Evolutionary conservation across 2,888 invertebrate genomes (phyloP), one percentile per base, ranked within the genome.

Genomic region (Plebejus melissa): DNA sequence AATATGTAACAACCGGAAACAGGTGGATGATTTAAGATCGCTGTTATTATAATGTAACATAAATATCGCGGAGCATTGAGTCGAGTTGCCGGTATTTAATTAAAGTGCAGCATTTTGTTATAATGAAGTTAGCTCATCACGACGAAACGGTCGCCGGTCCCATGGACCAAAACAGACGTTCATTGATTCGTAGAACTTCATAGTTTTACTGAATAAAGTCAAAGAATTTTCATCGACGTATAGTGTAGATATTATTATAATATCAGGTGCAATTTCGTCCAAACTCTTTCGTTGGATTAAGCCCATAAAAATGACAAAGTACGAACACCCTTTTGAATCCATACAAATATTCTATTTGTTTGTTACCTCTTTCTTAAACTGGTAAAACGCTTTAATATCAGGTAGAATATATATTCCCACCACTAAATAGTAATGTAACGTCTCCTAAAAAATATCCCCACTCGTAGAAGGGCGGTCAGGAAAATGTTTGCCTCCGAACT

Each of bases 71-170:
- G 16, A 69, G 58, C 7, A 32, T 69, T 50, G 28, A 5, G 57
- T 41, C 46, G 16, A 32, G 28, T 32, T n/a, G 36, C 54, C 4
- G 32, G 50, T 54, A 60, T 46, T 74, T 65, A 74, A 50, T 74
- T 74, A 60, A 76, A 77, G 60, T 76, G 57, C 75, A 75, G 75
- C 74, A 77, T 77, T 78, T 77, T 76, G 77, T 77, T 78, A 22
- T 76, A 76, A 78, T 70, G 46, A 79, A 79, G 76, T 78, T 79
- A 74, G 76, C 78, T 77, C 77, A 76, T 80, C 77, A 78, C 74
- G 75, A 74, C 75, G 74, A 77, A 78, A 78, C 78, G 76, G 75
- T 70, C 76, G 70, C 41, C 41, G 38, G 65, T 65, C 65, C 5
- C 65, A 13, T 5, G 32, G 32, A 4, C 4, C 32, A 65, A 22